Conservation (phyloP, 2,113 vertebrate species). For the Gnathonemus echidnorhynchus region DNA sequence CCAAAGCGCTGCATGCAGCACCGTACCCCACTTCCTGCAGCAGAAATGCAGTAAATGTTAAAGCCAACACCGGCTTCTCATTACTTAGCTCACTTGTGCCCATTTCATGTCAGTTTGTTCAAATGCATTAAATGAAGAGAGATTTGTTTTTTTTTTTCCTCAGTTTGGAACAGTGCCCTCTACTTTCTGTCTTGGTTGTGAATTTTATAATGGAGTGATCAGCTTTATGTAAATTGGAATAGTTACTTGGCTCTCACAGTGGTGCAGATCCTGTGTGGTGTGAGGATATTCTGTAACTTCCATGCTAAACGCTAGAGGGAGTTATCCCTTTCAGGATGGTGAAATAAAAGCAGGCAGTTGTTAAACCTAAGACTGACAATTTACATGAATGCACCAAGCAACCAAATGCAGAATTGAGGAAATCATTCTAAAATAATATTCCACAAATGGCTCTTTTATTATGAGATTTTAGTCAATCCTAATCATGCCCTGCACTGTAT, state of each 20-base stretch:
- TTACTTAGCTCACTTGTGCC: background rate
- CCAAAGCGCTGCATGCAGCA: background rate
- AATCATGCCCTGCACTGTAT: background rate
- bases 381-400: background rate
- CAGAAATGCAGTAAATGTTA: background rate
- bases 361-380: background rate
- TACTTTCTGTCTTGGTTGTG: background rate
- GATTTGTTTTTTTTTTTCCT: background rate
- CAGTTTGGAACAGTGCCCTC: background rate
- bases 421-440: background rate
- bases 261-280: background rate
- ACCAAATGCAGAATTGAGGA: background rate
- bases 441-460: background rate
- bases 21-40: background rate
- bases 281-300: background rate
- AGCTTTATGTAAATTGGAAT: background rate
- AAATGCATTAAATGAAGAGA: background rate
- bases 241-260: background rate
- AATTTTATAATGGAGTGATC: background rate
- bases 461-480: background rate
- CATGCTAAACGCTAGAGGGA: background rate
- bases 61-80: background rate
- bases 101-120: background rate
- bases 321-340: background rate
- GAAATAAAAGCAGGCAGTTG: background rate